Evolutionary conservation across 2,888 invertebrate genomes (phyloP), one percentile per base, ranked within the genome.

Genomic region (Entomobrya proxima): DNA sequence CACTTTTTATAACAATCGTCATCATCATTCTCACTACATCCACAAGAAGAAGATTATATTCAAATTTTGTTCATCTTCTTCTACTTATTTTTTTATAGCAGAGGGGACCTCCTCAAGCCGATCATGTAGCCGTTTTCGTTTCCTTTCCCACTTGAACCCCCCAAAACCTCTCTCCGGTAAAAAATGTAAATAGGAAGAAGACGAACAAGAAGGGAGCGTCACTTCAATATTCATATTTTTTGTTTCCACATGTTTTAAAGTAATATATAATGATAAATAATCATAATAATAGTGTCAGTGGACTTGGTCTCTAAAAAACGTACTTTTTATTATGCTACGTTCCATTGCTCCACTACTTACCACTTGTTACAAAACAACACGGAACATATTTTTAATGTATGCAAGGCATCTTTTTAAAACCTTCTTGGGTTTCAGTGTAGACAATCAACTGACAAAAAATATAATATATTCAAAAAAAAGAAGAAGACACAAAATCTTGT

Each of bases 91-190:
- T n/a, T n/a, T n/a, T n/a, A n/a, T n/a, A n/a, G n/a, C 44, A 69
- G 40, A 30, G 47, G 69, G 69, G 69, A 69, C 69, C 69, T 69
- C 69, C 69, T 69, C 69, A 47, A 64, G 69, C 44, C 27, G 69
- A 69, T 69, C 69, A 69, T 69, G 69, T 47, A 44, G 69, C 47
- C 69, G 32, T 61, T 32, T 9, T 27, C 64, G 7, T 64, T 35
- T 61, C 32, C 7, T 35, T 58, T 44, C 64, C 32, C 30, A 6
- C 35, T n/a, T 35, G 18, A n/a, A 18, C 64, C 32, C 64, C 64
- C 64, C 32, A 11, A 64, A 11, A 64, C 35, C 37, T n/a, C 64
- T 21, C 4, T 52, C n/a, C 18, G 11, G 27, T 27, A 30, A 64
- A n/a, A n/a, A n/a, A 64, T 32, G 64, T 64, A 64, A 64, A 64